These are phyloP conservation scores for Jordanella pulchra DNA, from an alignment of 2,797 vertebrate species.

Conservation along the genomic window DNA sequence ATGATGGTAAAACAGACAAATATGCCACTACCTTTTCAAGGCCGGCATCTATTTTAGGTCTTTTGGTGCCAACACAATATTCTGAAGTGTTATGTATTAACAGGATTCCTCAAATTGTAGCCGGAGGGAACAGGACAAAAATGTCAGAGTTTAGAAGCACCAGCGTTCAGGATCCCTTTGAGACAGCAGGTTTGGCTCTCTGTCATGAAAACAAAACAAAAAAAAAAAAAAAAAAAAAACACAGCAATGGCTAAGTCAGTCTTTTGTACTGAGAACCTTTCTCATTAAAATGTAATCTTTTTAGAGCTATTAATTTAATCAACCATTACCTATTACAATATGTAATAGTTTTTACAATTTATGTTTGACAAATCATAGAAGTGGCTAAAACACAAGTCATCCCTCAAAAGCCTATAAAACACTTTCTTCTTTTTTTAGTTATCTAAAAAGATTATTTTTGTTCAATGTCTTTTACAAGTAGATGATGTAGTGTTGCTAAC, in stretches of 20 bases:
- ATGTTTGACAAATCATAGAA: not conserved
- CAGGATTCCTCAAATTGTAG: not conserved
- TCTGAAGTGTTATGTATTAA: constrained; percentile 4
- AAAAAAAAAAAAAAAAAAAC: no score
- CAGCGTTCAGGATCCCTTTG: not conserved
- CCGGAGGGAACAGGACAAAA: not conserved
- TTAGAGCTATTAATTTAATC: not conserved
- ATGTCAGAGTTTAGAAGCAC: not conserved
- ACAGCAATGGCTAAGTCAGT: not conserved
- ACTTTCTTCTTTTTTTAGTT: not conserved
- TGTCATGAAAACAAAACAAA: no score
- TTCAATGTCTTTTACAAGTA: not conserved
- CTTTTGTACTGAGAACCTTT: not conserved
- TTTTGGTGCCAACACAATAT: not conserved
- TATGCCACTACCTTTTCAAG: not conserved
- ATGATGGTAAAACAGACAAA: not conserved
- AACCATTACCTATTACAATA: not conserved
- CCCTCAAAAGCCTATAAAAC: not conserved
- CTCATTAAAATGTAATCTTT: not conserved
- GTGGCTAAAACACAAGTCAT: not conserved
- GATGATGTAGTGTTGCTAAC: no score
- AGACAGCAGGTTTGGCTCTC: not conserved
- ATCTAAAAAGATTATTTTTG: not conserved
- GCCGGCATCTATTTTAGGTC: not conserved
- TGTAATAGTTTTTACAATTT: not conserved